A percentile compares a stretch with the other conserved stretches of the same genome.
Conservation (phyloP, 2,888 invertebrate species). For the Prosopocoilus inquinatus region DNA sequence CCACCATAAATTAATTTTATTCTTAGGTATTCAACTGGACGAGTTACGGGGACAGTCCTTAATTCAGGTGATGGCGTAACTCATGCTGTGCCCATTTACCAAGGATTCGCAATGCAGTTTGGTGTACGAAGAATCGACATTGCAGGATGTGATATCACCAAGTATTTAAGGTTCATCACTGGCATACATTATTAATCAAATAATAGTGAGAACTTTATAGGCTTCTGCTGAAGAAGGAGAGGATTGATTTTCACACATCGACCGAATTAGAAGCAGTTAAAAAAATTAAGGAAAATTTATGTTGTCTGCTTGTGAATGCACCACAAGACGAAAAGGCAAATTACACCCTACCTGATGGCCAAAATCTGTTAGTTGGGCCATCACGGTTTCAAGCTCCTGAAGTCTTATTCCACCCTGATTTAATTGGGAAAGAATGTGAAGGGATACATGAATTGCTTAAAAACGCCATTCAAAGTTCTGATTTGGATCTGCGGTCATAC, state of each 20-base stretch:
- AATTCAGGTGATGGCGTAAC: conserved; percentile 17
- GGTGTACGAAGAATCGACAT: conserved; percentile 12
- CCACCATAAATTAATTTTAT: neutral
- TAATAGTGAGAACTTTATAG: neutral
- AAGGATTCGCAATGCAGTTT: conserved; percentile 17
- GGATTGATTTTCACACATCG: conserved; percentile 9
- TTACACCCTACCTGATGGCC: conserved; percentile 19
- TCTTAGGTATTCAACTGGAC: conserved; percentile 16
- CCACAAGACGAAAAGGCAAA: conserved; percentile 6
- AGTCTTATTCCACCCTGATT: conserved; percentile 14
- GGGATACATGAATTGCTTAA: conserved; percentile 15
- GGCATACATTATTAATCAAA: neutral
- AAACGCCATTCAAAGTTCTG: conserved; percentile 11
- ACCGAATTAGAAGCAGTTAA: conserved; percentile 12
- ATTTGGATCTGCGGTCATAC: conserved; percentile 16
- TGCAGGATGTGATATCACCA: conserved; percentile 16
- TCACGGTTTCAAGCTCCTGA: conserved; percentile 16
- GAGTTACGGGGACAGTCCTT: conserved; percentile 15
- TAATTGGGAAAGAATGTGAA: conserved; percentile 15
- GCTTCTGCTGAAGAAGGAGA: conserved; percentile 15
- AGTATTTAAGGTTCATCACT: conserved; percentile 9
- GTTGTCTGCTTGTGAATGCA: conserved; percentile 12
- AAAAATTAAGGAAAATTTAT: conserved; percentile 16
- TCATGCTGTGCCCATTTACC: conserved; percentile 16
- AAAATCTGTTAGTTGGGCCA: conserved; percentile 6